A percentile compares a stretch with the other conserved stretches of the same genome.
These are phyloP conservation scores for Xestia ashworthii DNA, from an alignment of 2,888 invertebrate species.

Conservation along the genomic window DNA sequence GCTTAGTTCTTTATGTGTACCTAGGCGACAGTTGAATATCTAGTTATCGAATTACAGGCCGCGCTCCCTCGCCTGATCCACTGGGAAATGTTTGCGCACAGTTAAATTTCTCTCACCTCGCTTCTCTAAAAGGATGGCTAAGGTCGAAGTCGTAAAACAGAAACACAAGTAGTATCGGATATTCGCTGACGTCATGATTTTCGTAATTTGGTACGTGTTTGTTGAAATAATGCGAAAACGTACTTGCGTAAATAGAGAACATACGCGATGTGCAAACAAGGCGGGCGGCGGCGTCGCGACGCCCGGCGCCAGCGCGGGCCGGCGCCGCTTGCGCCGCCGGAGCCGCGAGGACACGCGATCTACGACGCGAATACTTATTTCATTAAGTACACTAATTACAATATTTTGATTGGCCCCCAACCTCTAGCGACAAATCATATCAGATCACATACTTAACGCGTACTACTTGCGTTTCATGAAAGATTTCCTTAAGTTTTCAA, in stretches of 20 bases:
- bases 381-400: slow-evolving; percentile 72
- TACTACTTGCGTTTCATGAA: slow-evolving; percentile 30
- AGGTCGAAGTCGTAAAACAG: slow-evolving; percentile 58
- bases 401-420: slow-evolving; percentile 61
- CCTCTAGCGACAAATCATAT: slow-evolving; percentile 58
- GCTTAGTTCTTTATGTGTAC: slow-evolving; percentile 73
- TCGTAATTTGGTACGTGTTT: slow-evolving; percentile 79
- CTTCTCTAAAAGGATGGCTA: slow-evolving; percentile 55
- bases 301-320: slow-evolving; percentile 76
- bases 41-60: slow-evolving; percentile 56
- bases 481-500: slow-evolving; percentile 42
- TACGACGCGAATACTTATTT: slow-evolving; percentile 73
- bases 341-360: slow-evolving; percentile 76
- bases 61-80: slow-evolving; percentile 16
- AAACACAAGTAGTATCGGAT: slow-evolving; percentile 62
- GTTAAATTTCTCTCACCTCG: slow-evolving; percentile 46
- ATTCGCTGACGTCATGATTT: slow-evolving; percentile 73
- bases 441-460: slow-evolving; percentile 49
- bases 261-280: slow-evolving; percentile 85
- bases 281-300: slow-evolving; percentile 80
- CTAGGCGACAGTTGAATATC: slow-evolving; percentile 76
- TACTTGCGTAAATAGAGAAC: slow-evolving; percentile 86
- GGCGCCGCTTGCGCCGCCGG: slow-evolving; percentile 67
- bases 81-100: slow-evolving; percentile 28
- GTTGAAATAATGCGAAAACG: slow-evolving; percentile 82